Conservation (phyloP, 2,113 vertebrate species). For the Labrus mixtus region DNA sequence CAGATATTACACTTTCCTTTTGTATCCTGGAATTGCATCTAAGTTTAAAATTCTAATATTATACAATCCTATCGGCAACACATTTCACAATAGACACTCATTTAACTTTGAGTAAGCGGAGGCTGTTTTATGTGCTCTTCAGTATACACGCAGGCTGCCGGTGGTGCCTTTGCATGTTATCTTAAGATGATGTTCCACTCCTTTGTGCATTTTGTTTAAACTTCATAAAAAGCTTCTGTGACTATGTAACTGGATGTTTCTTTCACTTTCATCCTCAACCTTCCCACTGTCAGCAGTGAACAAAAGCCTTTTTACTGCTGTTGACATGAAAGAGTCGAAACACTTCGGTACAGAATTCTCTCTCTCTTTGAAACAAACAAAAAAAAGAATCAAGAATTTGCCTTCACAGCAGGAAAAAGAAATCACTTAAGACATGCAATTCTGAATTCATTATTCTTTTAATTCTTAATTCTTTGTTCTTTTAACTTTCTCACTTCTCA, state of each 20-base stretch:
- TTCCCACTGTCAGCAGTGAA: not conserved
- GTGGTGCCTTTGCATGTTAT: not conserved
- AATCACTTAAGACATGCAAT: constrained; percentile 12
- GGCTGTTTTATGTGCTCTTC: not conserved
- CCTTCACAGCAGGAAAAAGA: constrained; percentile 13
- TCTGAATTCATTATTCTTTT: constrained; percentile 32
- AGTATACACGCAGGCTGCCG: not conserved
- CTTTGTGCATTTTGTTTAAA: not conserved
- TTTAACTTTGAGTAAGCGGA: not conserved
- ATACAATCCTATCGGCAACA: not conserved
- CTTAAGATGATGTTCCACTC: not conserved
- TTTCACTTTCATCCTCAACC: constrained; percentile 2
- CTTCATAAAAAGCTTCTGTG: not conserved
- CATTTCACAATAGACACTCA: not conserved
- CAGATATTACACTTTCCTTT: no score
- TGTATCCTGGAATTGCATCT: no score
- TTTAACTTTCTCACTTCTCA: constrained; percentile 25
- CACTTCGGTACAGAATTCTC: not conserved
- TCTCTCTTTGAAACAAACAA: not conserved
- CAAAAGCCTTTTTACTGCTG: not conserved
- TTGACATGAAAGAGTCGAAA: not conserved
- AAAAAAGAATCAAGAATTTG: constrained; percentile 12
- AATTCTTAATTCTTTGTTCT: constrained; percentile 41
- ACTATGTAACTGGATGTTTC: not conserved
- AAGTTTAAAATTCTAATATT: not conserved